These are phyloP conservation scores for Tapera naevia DNA, from an alignment of 2,797 vertebrate species.

Conservation along the genomic window DNA sequence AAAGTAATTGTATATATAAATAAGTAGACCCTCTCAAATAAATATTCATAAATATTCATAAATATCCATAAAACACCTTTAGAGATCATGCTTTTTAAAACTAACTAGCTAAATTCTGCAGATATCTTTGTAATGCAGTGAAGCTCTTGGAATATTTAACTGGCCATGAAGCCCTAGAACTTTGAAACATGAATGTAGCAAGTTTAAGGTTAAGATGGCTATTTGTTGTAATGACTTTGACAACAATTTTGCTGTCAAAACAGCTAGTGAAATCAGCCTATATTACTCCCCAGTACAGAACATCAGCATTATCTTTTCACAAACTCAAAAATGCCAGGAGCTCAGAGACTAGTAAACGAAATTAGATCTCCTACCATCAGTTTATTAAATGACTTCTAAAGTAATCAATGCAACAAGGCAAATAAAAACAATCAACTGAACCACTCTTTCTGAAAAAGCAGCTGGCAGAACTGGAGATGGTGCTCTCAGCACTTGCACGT, in stretches of 20 bases:
- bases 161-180: neutral
- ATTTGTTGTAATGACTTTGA: neutral
- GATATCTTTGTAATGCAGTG: neutral
- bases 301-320: neutral
- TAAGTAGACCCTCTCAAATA: neutral
- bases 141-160: neutral
- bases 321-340: neutral
- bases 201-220: neutral
- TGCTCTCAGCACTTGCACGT: neutral
- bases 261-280: neutral
- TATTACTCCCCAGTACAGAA: neutral
- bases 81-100: neutral
- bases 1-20: neutral
- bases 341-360: neutral
- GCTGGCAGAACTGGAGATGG: neutral
- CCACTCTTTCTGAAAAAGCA: neutral
- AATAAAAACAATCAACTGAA: neutral
- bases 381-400: neutral
- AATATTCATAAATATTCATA: neutral
- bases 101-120: neutral
- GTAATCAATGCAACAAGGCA: neutral
- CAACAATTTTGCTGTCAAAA: neutral
- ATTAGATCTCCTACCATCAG: neutral
- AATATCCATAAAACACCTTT: neutral
- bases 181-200: neutral